phyloP scores from a whole-genome alignment of 2,888 invertebrate species.

The Sturmia bella region DNA sequence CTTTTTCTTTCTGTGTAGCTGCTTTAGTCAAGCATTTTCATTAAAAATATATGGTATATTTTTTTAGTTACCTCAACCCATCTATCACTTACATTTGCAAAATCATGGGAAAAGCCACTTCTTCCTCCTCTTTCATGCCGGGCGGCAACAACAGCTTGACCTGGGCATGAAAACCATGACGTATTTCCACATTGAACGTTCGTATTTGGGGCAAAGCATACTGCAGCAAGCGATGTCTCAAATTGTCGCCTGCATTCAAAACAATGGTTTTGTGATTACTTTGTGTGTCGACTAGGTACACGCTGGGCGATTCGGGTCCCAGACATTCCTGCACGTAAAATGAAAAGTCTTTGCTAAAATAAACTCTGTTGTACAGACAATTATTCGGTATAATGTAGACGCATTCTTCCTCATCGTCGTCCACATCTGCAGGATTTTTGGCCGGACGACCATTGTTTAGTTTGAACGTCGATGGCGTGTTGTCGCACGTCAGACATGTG shows the following conservation, averaged over 20 bases:
- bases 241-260: constrained; percentile 86
- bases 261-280: constrained; percentile 85
- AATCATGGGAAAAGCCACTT: constrained; percentile 90
- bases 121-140: constrained; percentile 91
- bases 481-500: constrained; percentile 82
- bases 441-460: constrained; percentile 72
- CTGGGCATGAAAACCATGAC: constrained; percentile 87
- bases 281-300: constrained; percentile 85
- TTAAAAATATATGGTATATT: no score
- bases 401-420: constrained; percentile 75
- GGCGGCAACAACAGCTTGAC: constrained; percentile 92
- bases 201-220: constrained; percentile 90
- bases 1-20: no score
- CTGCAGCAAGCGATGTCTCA: constrained; percentile 85
- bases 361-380: constrained; percentile 86
- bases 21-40: no score
- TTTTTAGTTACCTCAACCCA: no score
- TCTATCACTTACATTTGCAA: constrained; percentile 90
- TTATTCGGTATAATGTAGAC: constrained; percentile 82
- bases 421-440: constrained; percentile 65
- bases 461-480: constrained; percentile 78
- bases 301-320: constrained; percentile 88
- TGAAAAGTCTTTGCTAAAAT: constrained; percentile 85
- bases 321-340: constrained; percentile 89
- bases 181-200: constrained; percentile 86